phyloP scores from a whole-genome alignment of 2,797 vertebrate genomes.

The Chelidonichthys spinosus region DNA sequence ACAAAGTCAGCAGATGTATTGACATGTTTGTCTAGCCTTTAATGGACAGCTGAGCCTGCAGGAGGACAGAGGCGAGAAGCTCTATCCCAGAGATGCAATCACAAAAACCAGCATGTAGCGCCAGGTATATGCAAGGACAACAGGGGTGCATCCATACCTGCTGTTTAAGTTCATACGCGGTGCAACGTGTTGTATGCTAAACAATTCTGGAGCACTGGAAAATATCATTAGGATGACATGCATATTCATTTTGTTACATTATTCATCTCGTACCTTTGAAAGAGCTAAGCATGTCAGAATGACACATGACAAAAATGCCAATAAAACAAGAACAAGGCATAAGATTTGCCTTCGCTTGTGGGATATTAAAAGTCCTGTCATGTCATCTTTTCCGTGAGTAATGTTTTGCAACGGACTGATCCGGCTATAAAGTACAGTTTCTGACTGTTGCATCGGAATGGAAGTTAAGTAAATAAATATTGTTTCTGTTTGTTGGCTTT shows the following conservation, averaged over 20 bases:
- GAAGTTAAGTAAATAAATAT: neutral
- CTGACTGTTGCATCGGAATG: neutral
- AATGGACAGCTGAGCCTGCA: constrained; percentile 7
- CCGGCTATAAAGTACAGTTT: neutral
- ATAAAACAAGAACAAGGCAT: neutral
- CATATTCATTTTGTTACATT: neutral
- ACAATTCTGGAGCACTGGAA: neutral
- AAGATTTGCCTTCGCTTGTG: neutral
- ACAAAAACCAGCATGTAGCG: neutral
- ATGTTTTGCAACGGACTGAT: constrained; percentile 1
- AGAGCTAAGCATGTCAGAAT: neutral
- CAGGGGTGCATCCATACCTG: neutral
- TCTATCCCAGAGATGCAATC: constrained; percentile 2
- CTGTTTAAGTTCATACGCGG: neutral
- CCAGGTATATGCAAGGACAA: constrained; percentile 4
- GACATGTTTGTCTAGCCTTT: neutral
- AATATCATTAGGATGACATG: neutral
- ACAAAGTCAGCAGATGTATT: too few relatives aligned
- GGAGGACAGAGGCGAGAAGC: neutral
- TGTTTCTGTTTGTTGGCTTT: neutral
- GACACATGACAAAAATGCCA: neutral
- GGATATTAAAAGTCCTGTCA: neutral
- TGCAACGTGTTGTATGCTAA: neutral
- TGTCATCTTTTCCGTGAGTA: neutral
- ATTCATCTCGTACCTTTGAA: neutral